phyloP scores from a whole-genome alignment of 1,140 invertebrate species.

The Penaeus japonicus region DNA sequence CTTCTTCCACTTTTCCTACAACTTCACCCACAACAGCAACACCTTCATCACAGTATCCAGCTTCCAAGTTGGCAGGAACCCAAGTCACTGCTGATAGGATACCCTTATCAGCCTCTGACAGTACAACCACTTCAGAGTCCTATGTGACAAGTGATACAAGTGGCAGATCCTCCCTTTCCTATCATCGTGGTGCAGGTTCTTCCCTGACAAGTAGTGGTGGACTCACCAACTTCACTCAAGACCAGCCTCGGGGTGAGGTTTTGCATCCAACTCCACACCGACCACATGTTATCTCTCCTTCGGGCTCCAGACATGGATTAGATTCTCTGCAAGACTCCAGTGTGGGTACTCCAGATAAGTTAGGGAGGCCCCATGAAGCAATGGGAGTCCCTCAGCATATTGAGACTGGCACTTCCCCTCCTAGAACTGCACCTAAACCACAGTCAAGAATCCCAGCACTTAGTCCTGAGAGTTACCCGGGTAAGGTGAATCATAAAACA shows the following conservation, averaged over 20 bases:
- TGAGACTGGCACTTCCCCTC: not conserved
- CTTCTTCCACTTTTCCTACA: not conserved
- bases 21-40: not conserved
- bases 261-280: conserved; percentile 47
- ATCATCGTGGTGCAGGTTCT: not conserved
- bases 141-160: no score
- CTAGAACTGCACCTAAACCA: conserved; percentile 17
- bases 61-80: no score
- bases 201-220: conserved; percentile 16
- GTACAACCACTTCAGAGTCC: no score
- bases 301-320: not conserved
- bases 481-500: no score
- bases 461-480: no score
- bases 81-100: no score
- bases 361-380: no score
- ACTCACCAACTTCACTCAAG: conserved; percentile 44
- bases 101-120: no score
- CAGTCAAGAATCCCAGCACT: conserved; percentile 30
- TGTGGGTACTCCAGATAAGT: not conserved
- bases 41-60: not conserved
- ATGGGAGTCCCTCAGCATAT: not conserved
- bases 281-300: conserved; percentile 20
- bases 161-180: no score
- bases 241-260: conserved; percentile 39
- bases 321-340: not conserved